These are phyloP conservation scores for Furcula furcula DNA, from an alignment of 2,888 invertebrate genomes.

Conservation along the genomic window DNA sequence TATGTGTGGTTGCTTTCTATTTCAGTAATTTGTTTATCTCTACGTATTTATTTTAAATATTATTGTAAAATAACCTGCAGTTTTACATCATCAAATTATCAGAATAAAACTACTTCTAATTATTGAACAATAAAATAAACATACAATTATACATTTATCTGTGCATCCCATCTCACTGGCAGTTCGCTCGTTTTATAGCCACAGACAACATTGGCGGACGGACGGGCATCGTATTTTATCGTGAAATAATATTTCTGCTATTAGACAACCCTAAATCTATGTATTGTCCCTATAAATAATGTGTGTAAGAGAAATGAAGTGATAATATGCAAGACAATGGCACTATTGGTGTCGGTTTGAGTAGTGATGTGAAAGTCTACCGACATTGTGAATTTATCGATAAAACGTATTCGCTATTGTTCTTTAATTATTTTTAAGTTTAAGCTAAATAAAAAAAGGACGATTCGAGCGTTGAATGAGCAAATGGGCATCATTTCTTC, in stretches of 20 bases:
- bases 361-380: conserved; percentile 35
- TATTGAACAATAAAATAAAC: conserved; percentile 7
- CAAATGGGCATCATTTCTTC: too few relatives aligned
- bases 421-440: too few relatives aligned
- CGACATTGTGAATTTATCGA: conserved; percentile 11
- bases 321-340: conserved; percentile 67
- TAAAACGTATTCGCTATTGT: neutral
- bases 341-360: conserved; percentile 40
- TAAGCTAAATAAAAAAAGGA: too few relatives aligned
- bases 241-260: conserved; percentile 51
- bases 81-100: too few relatives aligned
- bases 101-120: too few relatives aligned
- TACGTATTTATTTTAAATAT: too few relatives aligned
- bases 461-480: too few relatives aligned
- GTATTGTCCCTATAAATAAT: conserved; percentile 60
- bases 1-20: too few relatives aligned
- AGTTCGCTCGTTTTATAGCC: conserved; percentile 4
- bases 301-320: conserved; percentile 54
- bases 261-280: conserved; percentile 62
- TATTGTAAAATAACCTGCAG: too few relatives aligned
- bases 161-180: conserved; percentile 1
- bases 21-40: too few relatives aligned
- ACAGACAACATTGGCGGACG: conserved; percentile 39
- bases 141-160: conserved; percentile 2
- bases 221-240: conserved; percentile 43